Evolutionary conservation across 2,797 vertebrate genomes (phyloP).

Genomic region (Sebastes iracundus): DNA sequence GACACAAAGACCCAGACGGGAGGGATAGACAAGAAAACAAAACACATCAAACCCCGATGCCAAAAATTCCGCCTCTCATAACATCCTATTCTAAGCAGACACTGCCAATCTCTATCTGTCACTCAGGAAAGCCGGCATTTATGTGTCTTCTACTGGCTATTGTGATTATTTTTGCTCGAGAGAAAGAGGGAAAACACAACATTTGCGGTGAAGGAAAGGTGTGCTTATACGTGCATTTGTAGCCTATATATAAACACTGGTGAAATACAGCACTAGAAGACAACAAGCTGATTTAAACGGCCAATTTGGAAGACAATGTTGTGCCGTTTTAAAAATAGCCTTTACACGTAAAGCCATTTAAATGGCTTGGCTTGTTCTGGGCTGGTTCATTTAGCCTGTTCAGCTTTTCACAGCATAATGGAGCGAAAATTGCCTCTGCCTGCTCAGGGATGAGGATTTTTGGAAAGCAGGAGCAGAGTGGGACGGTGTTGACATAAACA

Average conservation of each 20-base stretch:
- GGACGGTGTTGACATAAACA: slow-evolving; percentile 43
- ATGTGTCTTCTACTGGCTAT: slow-evolving; percentile 14
- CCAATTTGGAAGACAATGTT: slow-evolving; percentile 48
- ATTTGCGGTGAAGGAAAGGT: neutral
- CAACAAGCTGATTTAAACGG: slow-evolving; percentile 46
- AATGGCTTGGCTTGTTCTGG: slow-evolving; percentile 62
- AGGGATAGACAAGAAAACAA: slow-evolving; percentile 47
- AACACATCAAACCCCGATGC: slow-evolving; percentile 47
- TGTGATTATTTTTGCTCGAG: neutral
- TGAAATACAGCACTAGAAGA: slow-evolving; percentile 1
- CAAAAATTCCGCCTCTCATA: slow-evolving; percentile 33
- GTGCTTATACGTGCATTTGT: slow-evolving; percentile 11
- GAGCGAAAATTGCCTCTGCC: slow-evolving; percentile 59
- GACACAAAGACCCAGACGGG: slow-evolving; percentile 37
- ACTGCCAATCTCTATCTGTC: slow-evolving; percentile 46
- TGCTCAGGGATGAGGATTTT: slow-evolving; percentile 54
- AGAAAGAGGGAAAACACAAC: neutral
- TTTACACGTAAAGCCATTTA: slow-evolving; percentile 50
- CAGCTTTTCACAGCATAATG: slow-evolving; percentile 63
- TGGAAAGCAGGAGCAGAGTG: slow-evolving; percentile 39
- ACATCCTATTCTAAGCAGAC: slow-evolving; percentile 27
- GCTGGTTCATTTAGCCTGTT: slow-evolving; percentile 61
- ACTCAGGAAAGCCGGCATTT: slow-evolving; percentile 15
- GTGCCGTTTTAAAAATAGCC: slow-evolving; percentile 64
- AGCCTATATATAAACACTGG: neutral